Evolutionary conservation across 2,888 invertebrate genomes (phyloP).

Genomic region (Ennomos erosarius): DNA sequence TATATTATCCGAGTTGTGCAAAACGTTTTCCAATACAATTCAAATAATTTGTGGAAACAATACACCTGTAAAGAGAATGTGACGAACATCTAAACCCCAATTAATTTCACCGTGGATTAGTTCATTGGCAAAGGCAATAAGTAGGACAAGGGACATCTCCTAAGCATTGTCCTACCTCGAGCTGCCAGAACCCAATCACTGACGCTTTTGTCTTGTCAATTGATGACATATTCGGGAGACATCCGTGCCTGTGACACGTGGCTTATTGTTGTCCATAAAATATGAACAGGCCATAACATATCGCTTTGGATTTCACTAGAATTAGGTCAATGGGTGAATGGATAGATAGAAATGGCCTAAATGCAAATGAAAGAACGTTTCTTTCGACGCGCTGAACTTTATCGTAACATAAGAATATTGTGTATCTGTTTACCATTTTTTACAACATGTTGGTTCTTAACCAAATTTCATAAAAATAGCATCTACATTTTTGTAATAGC

Average conservation of each 20-base stretch:
- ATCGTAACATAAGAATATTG: conserved; percentile 17
- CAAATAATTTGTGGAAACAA: background rate
- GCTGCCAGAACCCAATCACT: conserved; percentile 57
- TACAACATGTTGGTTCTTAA: too few relatives aligned
- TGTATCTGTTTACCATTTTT: background rate
- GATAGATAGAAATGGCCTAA: conserved; percentile 25
- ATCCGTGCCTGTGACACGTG: conserved; percentile 40
- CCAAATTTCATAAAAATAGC: too few relatives aligned
- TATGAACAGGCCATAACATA: conserved; percentile 41
- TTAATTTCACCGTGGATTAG: conserved; percentile 40
- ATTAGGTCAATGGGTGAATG: conserved; percentile 37
- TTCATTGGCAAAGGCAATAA: conserved; percentile 41
- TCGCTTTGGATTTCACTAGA: conserved; percentile 29
- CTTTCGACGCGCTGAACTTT: conserved; percentile 18
- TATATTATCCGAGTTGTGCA: too few relatives aligned
- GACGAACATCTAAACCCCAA: conserved; percentile 11
- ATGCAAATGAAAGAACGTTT: conserved; percentile 26
- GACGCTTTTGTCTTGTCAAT: conserved; percentile 56
- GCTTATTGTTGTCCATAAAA: conserved; percentile 43
- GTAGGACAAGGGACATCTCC: conserved; percentile 43
- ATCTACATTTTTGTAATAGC: too few relatives aligned
- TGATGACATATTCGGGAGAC: conserved; percentile 56
- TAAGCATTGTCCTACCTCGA: conserved; percentile 48
- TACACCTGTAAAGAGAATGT: conserved; percentile 2
- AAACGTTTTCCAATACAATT: too few relatives aligned